Conservation (phyloP, 2,797 vertebrate genomes). For the Carcharodon carcharias region DNA sequence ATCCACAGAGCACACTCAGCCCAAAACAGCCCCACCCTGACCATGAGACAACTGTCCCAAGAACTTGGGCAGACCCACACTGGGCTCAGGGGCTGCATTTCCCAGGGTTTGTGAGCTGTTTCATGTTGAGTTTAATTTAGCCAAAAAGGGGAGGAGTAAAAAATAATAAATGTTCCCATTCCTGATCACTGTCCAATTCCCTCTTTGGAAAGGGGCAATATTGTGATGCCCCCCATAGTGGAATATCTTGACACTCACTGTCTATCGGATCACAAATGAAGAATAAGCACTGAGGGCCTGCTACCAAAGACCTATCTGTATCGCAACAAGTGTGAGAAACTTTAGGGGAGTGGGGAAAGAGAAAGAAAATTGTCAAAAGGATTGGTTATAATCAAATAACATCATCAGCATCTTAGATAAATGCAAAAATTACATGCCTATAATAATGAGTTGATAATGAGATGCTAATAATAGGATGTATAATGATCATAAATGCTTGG, state of each 20-base stretch:
- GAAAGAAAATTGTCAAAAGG: not conserved
- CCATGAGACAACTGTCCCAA: not conserved
- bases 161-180: not conserved
- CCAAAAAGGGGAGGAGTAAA: not conserved
- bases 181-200: not conserved
- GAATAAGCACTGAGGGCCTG: not conserved
- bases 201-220: not conserved
- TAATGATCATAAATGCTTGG: conserved; percentile 8
- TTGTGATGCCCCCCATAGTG: not conserved
- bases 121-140: not conserved
- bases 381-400: not conserved
- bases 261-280: not conserved
- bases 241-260: not conserved
- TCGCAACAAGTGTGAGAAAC: not conserved
- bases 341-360: not conserved
- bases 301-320: not conserved
- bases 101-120: not conserved
- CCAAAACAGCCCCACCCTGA: not conserved
- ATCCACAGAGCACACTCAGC: not conserved
- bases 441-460: not conserved
- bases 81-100: not conserved
- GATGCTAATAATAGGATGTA: not conserved
- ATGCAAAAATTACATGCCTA: too few species aligned
- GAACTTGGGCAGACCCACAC: not conserved
- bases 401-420: not conserved